Evolutionary conservation across 2,113 vertebrate genomes (phyloP), one percentile per base, ranked within the genome.

Genomic region (Sarotherodon lohbergeri): DNA sequence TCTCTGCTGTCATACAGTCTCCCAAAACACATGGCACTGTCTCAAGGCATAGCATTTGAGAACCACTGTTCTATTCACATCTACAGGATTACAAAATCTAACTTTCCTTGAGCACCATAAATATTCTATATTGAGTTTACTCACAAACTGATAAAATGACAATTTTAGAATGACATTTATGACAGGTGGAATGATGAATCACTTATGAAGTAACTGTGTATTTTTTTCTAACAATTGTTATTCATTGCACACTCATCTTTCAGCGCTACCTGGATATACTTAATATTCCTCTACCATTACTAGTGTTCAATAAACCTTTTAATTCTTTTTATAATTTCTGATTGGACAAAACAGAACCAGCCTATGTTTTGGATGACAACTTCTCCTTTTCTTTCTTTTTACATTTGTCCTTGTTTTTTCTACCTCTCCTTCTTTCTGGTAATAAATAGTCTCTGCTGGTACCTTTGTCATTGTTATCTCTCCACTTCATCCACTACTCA

Each of bases 391-490:
- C n/a, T 22, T 54, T 29, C 29, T 43, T 12, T 32, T 82, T 32
- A 59, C 24, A 43, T 82, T 55, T n/a, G 27, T 32, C 39, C 54
- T 29, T 50, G 24, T 50, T 78, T 78, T 29, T 32, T 32, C 71
- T 78, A 27, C 43, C 71, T 78, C 46, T 76, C 71, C 14, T 34
- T n/a, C 39, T 61, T 61, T 66, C 56, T 66, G 27, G 46, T 83
- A 78, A 81, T 83, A 55, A 86, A 88, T 90, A 46, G 5, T 48
- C 57, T 86, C 43, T 6, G 5, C 50, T 63, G 52, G 52, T 84
- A 56, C 50, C 4, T 73, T 54, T 81, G 81, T 63, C 57, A 36
- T 36, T 63, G 82, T 87, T 90, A 90, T 90, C 83, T 82, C 66
- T 84, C 50, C 43, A 32, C 81, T 88, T 80, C 71, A 86, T 71